Percentiles rank a stretch among this genome's conserved stretches.
Evolutionary conservation across 2,797 vertebrate species (phyloP).

Genomic region (Halcyon badia): DNA sequence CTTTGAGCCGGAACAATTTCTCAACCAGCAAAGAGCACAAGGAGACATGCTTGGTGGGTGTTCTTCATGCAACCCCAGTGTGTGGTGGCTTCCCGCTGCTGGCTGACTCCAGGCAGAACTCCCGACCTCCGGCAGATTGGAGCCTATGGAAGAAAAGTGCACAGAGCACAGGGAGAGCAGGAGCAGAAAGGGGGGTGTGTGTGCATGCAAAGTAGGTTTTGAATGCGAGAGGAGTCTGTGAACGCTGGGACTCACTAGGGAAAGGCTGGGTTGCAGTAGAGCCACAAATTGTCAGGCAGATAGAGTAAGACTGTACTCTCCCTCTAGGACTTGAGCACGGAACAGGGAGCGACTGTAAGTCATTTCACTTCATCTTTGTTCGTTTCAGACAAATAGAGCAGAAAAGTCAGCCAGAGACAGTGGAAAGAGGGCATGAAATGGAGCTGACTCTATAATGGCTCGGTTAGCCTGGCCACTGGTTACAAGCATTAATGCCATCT

Average conservation of each 20-base stretch:
- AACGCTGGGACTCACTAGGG: background rate
- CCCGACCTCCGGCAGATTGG: background rate
- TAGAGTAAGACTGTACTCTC: background rate
- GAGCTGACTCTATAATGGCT: conserved; percentile 38
- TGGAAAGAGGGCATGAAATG: conserved; percentile 68
- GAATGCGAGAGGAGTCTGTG: background rate
- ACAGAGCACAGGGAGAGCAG: fast-evolving
- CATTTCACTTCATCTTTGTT: conserved; percentile 69
- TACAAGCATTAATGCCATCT: background rate
- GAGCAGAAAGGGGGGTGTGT: background rate
- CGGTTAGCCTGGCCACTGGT: background rate
- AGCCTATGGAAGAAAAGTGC: background rate
- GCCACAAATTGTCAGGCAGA: background rate
- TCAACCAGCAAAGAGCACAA: background rate
- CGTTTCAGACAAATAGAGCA: conserved; percentile 74
- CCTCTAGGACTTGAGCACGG: background rate
- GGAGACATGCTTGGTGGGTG: background rate
- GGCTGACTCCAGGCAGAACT: background rate
- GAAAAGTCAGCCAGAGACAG: conserved; percentile 60
- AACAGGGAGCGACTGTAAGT: conserved; percentile 4
- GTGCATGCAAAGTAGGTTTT: background rate
- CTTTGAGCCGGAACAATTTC: background rate
- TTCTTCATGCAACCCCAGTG: background rate
- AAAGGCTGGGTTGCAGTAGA: background rate
- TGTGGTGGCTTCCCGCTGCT: background rate